Evolutionary conservation across 2,888 invertebrate species (phyloP), one percentile per base, ranked within the genome.

Genomic region (Theretra japonica): DNA sequence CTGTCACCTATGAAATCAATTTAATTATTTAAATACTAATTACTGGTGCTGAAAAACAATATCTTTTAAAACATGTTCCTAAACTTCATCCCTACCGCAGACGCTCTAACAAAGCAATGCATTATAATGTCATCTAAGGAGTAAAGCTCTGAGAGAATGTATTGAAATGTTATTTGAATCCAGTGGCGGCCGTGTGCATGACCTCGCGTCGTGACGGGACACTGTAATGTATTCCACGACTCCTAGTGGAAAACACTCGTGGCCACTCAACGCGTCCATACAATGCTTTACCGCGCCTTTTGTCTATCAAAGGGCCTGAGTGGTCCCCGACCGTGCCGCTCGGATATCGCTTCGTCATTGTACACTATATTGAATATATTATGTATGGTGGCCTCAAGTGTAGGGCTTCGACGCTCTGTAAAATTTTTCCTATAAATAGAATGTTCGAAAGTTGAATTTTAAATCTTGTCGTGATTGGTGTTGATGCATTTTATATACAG

Each of bases 161-260:
- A 65, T 65, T 41, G 21, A 58, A 58, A 58, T 25, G 25, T 58
- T 58, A 25, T 58, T 58, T 23, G 48, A 65, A 65, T 65, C 33
- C 48, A 48, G 33, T 41, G 65, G 15, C 23, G 41, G 23, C 21
- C 65, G 65, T 48, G 65, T 48, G 65, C 65, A 48, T 65, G 65
- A 65, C 65, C 65, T 65, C 65, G 41, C 15, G 48, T 65, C 65
- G 65, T 65, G 65, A 65, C 65, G 65, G 65, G 48, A 65, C 23
- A 41, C 65, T 23, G 8, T 65, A 65, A 65, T 65, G 48, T 65
- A 65, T 65, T 65, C 65, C 65, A 65, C 65, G 65, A 65, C 41
- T 53, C 41, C 65, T 23, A 65, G 62, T 65, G 62, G 65, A 65
- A 48, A 65, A 65, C 48, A 65, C 65, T 65, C 41, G 65, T 41